Evolutionary conservation across 2,113 vertebrate genomes (phyloP).

Genomic region (Oxyura jamaicensis): DNA sequence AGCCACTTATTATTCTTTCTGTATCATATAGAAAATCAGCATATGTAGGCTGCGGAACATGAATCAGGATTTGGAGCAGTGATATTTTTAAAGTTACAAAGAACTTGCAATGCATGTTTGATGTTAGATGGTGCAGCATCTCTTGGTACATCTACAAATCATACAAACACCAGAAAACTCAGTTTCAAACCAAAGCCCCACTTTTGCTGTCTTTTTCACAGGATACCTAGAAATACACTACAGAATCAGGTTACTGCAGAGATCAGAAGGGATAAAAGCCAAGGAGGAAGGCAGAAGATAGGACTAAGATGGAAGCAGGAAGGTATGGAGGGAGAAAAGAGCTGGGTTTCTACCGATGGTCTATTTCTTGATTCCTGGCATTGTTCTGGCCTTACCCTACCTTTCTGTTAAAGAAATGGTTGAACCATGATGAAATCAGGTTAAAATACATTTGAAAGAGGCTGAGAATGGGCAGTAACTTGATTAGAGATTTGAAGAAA

Average conservation of each 20-base stretch:
- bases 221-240: not conserved
- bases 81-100: not conserved
- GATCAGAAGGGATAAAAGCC: not conserved
- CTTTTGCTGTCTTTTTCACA: not conserved
- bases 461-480: not conserved
- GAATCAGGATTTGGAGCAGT: not conserved
- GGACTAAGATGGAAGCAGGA: accelerated
- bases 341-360: not conserved
- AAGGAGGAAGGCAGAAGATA: not conserved
- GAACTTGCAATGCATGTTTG: not conserved
- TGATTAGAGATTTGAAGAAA: not conserved
- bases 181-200: not conserved
- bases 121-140: not conserved
- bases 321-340: not conserved
- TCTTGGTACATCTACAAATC: not conserved
- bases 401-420: not conserved
- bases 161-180: not conserved
- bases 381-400: not conserved
- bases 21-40: not conserved
- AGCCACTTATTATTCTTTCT: not conserved
- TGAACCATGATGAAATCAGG: not conserved
- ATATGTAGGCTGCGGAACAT: not conserved
- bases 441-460: not conserved
- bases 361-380: not conserved
- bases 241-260: not conserved